A percentile compares a stretch with the other conserved stretches of the same genome.
These are phyloP conservation scores for Arge pagana DNA, from an alignment of 2,888 invertebrate genomes.

Conservation along the genomic window DNA sequence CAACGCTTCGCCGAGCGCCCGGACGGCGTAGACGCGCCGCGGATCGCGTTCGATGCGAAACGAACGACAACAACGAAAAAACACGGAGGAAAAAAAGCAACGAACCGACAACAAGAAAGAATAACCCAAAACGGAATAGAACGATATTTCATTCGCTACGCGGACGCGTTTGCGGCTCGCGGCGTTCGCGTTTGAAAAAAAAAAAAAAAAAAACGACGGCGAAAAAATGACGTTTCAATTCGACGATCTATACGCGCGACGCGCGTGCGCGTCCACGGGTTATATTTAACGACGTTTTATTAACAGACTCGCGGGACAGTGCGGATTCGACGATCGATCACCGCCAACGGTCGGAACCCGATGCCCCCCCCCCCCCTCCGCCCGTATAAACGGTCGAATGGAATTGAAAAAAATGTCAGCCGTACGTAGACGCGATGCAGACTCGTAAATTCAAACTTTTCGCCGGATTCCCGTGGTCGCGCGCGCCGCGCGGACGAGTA, in stretches of 20 bases:
- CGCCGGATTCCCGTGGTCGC: not conserved
- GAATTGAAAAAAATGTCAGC: not conserved
- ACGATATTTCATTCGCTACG: too few species aligned
- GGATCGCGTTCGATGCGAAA: too few species aligned
- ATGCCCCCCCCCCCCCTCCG: too few species aligned
- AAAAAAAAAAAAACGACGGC: not conserved
- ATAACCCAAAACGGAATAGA: too few species aligned
- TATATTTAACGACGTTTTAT: constrained; percentile 20
- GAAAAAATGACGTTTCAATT: constrained; percentile 9
- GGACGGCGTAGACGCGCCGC: too few species aligned
- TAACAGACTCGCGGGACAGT: constrained; percentile 18
- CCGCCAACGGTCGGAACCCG: too few species aligned
- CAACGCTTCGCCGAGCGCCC: too few species aligned
- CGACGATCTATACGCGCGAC: not conserved
- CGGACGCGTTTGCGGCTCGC: too few species aligned
- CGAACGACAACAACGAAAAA: not conserved
- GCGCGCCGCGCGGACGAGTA: too few species aligned
- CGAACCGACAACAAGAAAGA: not conserved
- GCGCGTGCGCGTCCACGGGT: not conserved
- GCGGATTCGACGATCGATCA: too few species aligned
- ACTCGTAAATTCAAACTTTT: constrained; percentile 17
- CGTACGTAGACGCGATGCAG: not conserved
- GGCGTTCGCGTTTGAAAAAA: too few species aligned
- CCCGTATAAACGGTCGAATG: too few species aligned
- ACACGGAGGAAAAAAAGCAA: not conserved